Evolutionary conservation across 2,797 vertebrate genomes (phyloP).

Genomic region (Phrynocephalus vlangalii): DNA sequence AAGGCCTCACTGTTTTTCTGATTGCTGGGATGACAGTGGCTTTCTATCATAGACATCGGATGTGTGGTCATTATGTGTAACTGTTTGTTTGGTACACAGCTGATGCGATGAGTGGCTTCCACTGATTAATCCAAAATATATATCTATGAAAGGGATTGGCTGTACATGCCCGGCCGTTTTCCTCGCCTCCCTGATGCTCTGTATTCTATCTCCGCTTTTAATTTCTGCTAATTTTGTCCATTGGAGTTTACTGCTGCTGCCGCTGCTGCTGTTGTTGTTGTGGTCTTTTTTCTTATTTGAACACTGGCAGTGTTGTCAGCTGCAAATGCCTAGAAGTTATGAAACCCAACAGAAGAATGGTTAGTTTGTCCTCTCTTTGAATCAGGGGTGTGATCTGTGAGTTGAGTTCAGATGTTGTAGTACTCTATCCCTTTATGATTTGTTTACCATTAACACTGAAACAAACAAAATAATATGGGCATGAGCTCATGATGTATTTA

Average conservation of each 20-base stretch:
- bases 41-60: background rate
- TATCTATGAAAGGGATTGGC: background rate
- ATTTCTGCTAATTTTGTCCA: background rate
- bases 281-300: background rate
- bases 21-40: slow-evolving; percentile 1
- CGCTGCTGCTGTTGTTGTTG: background rate
- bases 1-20: slow-evolving; percentile 14
- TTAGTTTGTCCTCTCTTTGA: slow-evolving; percentile 5
- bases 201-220: background rate
- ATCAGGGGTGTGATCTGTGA: background rate
- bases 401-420: background rate
- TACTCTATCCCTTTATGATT: background rate
- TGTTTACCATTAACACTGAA: background rate
- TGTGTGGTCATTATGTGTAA: background rate
- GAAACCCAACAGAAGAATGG: background rate
- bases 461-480: too few relatives aligned
- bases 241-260: background rate
- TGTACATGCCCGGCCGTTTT: too few relatives aligned
- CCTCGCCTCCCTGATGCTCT: background rate
- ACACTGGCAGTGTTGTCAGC: background rate
- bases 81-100: background rate
- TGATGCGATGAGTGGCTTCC: background rate
- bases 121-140: background rate
- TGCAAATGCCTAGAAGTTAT: background rate
- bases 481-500: background rate